Percentiles rank a stretch among this genome's conserved stretches.
phyloP scores from a whole-genome alignment of 2,113 vertebrate genomes.

The Vulpes ferrilata region DNA sequence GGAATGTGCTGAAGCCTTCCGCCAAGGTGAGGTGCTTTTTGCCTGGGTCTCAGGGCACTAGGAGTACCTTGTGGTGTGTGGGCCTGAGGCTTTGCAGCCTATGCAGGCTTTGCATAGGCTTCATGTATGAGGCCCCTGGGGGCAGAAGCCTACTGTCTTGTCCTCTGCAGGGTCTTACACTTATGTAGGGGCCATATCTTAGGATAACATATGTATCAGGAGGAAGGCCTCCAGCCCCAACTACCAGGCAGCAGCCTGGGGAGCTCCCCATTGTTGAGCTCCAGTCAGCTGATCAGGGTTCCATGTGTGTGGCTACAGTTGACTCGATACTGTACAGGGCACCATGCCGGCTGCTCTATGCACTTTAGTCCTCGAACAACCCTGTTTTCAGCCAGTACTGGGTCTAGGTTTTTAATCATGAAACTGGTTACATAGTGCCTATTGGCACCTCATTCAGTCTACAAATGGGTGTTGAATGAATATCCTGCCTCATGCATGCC shows the following conservation, averaged over 20 bases:
- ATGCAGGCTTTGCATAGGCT: neutral
- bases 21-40: constrained; percentile 85
- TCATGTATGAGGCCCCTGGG: neutral
- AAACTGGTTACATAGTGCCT: neutral
- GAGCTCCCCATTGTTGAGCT: neutral
- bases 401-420: neutral
- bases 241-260: neutral
- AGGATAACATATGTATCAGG: neutral
- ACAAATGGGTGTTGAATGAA: neutral
- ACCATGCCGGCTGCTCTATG: neutral
- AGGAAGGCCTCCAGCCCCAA: neutral
- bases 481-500: neutral
- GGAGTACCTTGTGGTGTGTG: neutral
- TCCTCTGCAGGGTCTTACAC: neutral
- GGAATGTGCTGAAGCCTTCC: constrained; percentile 91
- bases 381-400: neutral
- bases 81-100: neutral
- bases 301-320: neutral
- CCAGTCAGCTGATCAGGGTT: neutral
- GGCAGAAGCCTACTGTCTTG: neutral
- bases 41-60: neutral
- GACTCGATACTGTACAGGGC: neutral
- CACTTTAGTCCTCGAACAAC: neutral
- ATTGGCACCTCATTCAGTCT: neutral
- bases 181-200: neutral